These are phyloP conservation scores for Varroa destructor DNA, from an alignment of 1,140 invertebrate genomes.

Conservation along the genomic window DNA sequence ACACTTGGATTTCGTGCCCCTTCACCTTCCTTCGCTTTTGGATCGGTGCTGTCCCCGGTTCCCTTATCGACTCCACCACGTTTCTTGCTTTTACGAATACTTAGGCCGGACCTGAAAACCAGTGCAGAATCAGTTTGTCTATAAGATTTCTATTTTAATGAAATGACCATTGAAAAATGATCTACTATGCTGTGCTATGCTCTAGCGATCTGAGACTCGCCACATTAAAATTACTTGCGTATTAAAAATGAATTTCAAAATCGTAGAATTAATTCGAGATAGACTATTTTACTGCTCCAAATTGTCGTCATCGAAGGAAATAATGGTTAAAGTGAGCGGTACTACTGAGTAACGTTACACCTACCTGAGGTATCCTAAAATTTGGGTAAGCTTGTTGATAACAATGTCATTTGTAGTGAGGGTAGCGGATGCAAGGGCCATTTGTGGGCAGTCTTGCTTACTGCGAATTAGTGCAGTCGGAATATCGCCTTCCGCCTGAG, in stretches of 20 bases:
- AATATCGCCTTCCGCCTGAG: slow-evolving; percentile 65
- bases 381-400: slow-evolving; percentile 92
- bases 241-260: too few species aligned
- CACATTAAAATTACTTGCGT: too few species aligned
- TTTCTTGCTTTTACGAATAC: slow-evolving; percentile 47
- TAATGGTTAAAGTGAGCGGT: background rate
- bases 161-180: too few species aligned
- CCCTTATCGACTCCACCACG: slow-evolving; percentile 46
- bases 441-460: slow-evolving; percentile 77
- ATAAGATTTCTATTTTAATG: too few species aligned
- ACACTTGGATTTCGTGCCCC: background rate
- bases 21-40: background rate
- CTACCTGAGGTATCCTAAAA: slow-evolving; percentile 72
- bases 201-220: too few species aligned
- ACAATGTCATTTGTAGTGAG: slow-evolving; percentile 86
- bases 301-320: too few species aligned
- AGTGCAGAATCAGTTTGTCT: too few species aligned
- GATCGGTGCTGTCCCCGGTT: slow-evolving; percentile 34
- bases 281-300: too few species aligned
- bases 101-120: background rate
- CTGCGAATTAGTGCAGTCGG: slow-evolving; percentile 88
- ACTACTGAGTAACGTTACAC: slow-evolving; percentile 35
- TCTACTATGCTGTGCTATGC: too few species aligned
- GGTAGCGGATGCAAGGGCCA: slow-evolving; percentile 55
- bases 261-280: too few species aligned